Base-by-base conservation (phyloP, 2,888 invertebrate species). In the Escarpia spicata region DNA sequence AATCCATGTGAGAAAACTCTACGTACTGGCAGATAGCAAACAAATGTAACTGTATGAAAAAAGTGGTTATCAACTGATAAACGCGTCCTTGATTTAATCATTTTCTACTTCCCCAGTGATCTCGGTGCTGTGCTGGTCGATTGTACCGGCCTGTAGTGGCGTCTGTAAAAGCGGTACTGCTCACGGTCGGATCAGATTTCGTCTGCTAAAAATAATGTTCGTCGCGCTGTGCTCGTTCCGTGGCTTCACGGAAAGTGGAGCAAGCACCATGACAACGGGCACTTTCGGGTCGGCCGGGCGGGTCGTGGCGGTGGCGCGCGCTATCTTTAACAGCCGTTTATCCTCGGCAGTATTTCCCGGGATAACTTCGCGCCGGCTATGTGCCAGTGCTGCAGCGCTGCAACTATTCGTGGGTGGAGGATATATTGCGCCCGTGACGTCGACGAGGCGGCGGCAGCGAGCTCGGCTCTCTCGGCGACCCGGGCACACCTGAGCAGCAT, bases 261-360 rank as follows among this genome's bases (percentile, higher is more conserved):
- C 75, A 26, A 0, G 75, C 75, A 26, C 75, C 75, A 75, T 75
- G 75, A 75, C 75, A 75, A 75, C 75, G 19, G 75, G 75, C 75
- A 75, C 75, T 75, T 75, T 75, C 75, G n/a, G 75, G 75, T 75
- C 75, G 75, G 26, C 75, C 19, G 75, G 6, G 19, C 26, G n/a
- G 75, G 75, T 75, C 75, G 75, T n/a, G 75, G 75, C 75, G 26
- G 75, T 26, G 75, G 75, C 75, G 75, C 75, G 75, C 75, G 75
- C 75, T 75, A 75, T 75, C 75, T 75, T 75, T 75, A 75, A 75
- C 75, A 75, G 75, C 75, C 75, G 75, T 75, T 75, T 75, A 75
- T 75, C 75, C 75, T 75, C 75, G 75, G 75, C 75, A 75, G 75
- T 75, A 75, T 75, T 75, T 75, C 75, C 75, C 75, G 75, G 75